Conservation (phyloP, 2,888 invertebrate genomes). For the Anagyrus pseudococci region DNA sequence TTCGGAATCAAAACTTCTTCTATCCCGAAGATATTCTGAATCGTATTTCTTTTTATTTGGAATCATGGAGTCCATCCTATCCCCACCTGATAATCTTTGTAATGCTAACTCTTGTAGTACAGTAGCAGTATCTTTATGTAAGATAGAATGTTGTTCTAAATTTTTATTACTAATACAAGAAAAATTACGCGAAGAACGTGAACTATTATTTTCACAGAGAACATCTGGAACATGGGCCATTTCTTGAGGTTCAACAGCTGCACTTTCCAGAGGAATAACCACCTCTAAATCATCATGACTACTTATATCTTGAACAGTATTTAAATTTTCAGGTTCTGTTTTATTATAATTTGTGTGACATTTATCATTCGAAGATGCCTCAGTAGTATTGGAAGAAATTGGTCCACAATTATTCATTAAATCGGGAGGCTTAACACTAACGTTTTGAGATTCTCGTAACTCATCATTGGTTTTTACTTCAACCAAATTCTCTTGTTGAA, state of each 20-base stretch:
- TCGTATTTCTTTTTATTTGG: conserved; percentile 49
- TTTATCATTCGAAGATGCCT: background rate
- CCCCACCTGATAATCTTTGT: conserved; percentile 56
- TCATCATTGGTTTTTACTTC: background rate
- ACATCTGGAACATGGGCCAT: conserved; percentile 56
- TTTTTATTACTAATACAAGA: conserved; percentile 46
- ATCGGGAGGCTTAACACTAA: background rate
- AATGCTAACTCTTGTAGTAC: conserved; percentile 57
- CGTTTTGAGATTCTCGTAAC: background rate
- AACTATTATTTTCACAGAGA: conserved; percentile 50
- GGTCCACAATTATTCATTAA: background rate
- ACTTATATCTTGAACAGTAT: no score
- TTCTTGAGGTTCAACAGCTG: conserved; percentile 56
- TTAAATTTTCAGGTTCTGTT: no score
- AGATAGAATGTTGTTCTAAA: conserved; percentile 52
- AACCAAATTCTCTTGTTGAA: background rate
- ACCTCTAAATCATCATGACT: conserved; percentile 49
- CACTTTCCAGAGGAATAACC: conserved; percentile 56
- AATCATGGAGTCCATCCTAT: conserved; percentile 46
- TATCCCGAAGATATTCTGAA: conserved; percentile 49
- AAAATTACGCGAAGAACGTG: conserved; percentile 51
- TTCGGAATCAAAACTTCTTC: conserved; percentile 63
- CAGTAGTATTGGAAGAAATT: background rate
- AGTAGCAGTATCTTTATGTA: conserved; percentile 56
- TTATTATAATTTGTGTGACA: background rate